These are phyloP conservation scores for Corythornis madagascariensis DNA, from an alignment of 2,113 vertebrate species.

Conservation along the genomic window DNA sequence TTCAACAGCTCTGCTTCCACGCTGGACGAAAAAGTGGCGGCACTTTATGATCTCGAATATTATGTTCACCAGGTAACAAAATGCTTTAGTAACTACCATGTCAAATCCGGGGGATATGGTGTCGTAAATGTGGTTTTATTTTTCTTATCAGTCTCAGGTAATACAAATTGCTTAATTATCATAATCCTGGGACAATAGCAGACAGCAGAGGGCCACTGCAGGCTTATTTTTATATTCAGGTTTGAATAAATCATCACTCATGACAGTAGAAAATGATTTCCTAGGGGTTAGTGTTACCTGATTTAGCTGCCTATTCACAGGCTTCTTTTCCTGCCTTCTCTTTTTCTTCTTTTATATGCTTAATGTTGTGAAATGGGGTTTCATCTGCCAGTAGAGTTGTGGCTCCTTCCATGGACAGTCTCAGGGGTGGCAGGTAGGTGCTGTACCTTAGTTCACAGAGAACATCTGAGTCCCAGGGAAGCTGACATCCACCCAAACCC, in stretches of 20 bases:
- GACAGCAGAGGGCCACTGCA: slow-evolving; percentile 33
- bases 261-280: not conserved
- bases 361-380: not conserved
- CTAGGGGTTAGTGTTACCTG: not conserved
- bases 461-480: not conserved
- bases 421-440: not conserved
- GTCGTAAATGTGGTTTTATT: slow-evolving; percentile 38
- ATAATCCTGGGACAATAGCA: slow-evolving; percentile 56
- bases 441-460: not conserved
- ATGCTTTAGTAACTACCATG: not conserved
- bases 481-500: not conserved
- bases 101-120: not conserved
- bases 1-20: slow-evolving; percentile 84
- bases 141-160: slow-evolving; percentile 45
- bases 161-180: slow-evolving; percentile 63
- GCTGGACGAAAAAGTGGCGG: slow-evolving; percentile 80
- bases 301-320: not conserved
- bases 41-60: slow-evolving; percentile 92
- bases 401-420: not conserved
- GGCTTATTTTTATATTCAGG: slow-evolving; percentile 4
- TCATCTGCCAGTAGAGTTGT: not conserved
- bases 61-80: slow-evolving; percentile 92
- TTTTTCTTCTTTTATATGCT: not conserved
- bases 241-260: not conserved
- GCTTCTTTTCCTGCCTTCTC: not conserved